A percentile compares a stretch with the other conserved stretches of the same genome.
Conservation (phyloP, 2,113 vertebrate species). For the Ramphastos sulfuratus region DNA sequence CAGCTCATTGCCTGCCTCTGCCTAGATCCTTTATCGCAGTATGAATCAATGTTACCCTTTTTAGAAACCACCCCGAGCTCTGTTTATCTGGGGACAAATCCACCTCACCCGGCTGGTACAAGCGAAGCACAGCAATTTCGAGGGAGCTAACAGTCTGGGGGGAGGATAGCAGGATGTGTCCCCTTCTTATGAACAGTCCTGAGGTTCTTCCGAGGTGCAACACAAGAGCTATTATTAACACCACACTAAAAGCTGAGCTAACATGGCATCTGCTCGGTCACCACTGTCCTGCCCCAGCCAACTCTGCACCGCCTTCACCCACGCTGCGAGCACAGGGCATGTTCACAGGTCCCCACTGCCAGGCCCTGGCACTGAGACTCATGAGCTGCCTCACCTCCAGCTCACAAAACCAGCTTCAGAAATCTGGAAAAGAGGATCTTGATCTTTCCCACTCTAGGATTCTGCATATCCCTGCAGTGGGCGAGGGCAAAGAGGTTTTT, state of each 20-base stretch:
- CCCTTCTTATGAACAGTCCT: background rate
- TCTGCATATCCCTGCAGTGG: rapidly evolving
- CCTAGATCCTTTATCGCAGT: background rate
- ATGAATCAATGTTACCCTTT: slow-evolving; percentile 19
- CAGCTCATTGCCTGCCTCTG: slow-evolving; percentile 5
- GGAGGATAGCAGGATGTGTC: background rate
- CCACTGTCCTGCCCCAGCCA: rapidly evolving
- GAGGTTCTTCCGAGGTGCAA: background rate
- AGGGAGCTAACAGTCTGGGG: background rate
- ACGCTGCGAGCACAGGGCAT: rapidly evolving
- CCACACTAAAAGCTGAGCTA: background rate
- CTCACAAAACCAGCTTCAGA: background rate
- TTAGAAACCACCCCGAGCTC: background rate
- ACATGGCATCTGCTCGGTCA: background rate
- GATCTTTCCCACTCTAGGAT: background rate
- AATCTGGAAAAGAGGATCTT: background rate
- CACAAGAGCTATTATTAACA: background rate
- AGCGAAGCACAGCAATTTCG: background rate
- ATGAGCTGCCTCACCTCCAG: background rate
- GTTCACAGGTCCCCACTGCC: background rate
- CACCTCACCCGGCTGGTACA: background rate
- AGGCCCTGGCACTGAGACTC: background rate
- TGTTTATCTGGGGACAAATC: slow-evolving; percentile 42
- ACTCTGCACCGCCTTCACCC: rapidly evolving
- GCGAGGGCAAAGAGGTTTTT: background rate